These are phyloP conservation scores for Aphaenogaster ashmeadi DNA, from an alignment of 1,140 invertebrate species.

Conservation along the genomic window DNA sequence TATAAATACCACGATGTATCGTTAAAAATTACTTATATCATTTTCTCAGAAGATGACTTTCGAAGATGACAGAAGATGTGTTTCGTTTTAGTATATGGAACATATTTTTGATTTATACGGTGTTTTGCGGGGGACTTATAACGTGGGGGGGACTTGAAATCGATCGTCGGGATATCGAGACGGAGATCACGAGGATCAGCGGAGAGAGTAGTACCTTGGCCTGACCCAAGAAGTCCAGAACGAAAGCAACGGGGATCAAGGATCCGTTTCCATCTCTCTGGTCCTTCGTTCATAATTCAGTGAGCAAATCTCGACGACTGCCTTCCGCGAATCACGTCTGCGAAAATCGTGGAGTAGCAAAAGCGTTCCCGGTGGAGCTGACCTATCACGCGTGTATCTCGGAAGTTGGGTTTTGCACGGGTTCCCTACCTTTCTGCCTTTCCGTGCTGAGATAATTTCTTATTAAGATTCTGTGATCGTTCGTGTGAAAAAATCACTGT, in stretches of 20 bases:
- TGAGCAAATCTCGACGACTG: conserved; percentile 82
- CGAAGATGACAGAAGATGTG: neutral
- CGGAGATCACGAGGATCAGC: conserved; percentile 50
- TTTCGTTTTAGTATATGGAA: neutral
- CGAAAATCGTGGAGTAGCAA: conserved; percentile 66
- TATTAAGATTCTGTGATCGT: conserved; percentile 84
- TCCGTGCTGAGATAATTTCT: conserved; percentile 80
- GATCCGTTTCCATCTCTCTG: conserved; percentile 46
- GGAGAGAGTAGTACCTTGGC: conserved; percentile 47
- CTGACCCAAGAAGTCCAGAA: conserved; percentile 45
- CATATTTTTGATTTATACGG: conserved; percentile 35
- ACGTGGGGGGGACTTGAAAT: neutral
- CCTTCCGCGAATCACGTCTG: conserved; percentile 82
- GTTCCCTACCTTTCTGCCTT: conserved; percentile 55
- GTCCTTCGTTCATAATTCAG: conserved; percentile 80
- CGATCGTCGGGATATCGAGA: conserved; percentile 58
- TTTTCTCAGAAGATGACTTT: neutral
- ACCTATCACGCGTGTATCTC: conserved; percentile 81
- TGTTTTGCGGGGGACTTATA: neutral
- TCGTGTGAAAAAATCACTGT: conserved; percentile 77
- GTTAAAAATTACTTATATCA: neutral
- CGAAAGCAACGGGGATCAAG: conserved; percentile 34
- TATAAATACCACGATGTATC: neutral
- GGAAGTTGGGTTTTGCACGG: conserved; percentile 73
- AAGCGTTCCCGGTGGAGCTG: conserved; percentile 58